Percentiles rank a stretch among this genome's conserved stretches.
Conservation (phyloP, 2,888 invertebrate species). For the Lepidocyrtinus sp. region DNA sequence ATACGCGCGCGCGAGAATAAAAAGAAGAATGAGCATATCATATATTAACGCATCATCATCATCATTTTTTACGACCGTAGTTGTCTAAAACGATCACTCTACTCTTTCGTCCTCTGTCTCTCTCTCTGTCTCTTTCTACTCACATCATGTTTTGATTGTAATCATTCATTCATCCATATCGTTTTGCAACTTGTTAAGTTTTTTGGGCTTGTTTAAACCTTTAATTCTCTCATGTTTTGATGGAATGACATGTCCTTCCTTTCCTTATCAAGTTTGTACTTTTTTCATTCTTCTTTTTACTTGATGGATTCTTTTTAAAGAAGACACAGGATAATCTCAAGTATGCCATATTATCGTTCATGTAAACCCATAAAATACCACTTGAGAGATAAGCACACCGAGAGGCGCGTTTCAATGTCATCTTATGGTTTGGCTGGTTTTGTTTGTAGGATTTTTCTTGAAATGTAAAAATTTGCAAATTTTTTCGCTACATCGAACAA, state of each 20-base stretch:
- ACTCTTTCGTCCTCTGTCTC: background rate
- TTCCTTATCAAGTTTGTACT: background rate
- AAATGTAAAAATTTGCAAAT: background rate
- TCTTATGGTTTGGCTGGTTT: background rate
- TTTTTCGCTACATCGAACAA: no score
- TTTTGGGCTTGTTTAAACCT: background rate
- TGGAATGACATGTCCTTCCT: slow-evolving; percentile 16
- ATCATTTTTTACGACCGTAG: background rate
- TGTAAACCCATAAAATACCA: slow-evolving; percentile 10
- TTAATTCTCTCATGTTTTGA: background rate
- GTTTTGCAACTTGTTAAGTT: no score
- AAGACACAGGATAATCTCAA: no score
- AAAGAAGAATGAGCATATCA: background rate
- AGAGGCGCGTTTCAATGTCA: no score
- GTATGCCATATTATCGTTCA: background rate
- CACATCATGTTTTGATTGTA: slow-evolving; percentile 23
- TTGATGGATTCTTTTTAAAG: no score
- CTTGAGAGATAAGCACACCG: no score
- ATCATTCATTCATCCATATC: slow-evolving; percentile 43
- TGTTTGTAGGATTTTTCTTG: background rate
- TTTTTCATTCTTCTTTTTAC: no score
- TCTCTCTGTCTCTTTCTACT: slow-evolving; percentile 22
- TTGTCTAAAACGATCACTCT: background rate
- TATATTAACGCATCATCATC: background rate
- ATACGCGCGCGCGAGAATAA: background rate